These are phyloP conservation scores for Gallinago solitaria DNA, from an alignment of 2,797 vertebrate species.

Conservation along the genomic window DNA sequence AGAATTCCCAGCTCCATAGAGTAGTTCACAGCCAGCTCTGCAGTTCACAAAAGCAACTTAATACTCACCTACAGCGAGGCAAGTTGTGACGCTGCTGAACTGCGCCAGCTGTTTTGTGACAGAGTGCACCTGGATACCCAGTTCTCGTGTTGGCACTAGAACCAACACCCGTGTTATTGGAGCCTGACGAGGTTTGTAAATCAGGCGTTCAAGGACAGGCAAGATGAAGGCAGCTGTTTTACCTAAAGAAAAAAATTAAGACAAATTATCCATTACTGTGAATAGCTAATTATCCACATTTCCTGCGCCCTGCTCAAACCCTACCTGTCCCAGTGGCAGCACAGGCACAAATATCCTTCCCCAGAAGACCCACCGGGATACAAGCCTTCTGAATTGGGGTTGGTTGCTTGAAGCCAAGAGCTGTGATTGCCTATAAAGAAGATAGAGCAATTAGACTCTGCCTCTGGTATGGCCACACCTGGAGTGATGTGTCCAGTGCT, in stretches of 20 bases:
- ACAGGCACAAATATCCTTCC: slow-evolving; percentile 94
- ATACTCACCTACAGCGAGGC: slow-evolving; percentile 90
- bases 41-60: neutral
- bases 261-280: neutral
- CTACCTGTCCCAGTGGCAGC: slow-evolving; percentile 95
- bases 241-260: slow-evolving; percentile 72
- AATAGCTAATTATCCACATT: neutral
- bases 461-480: neutral
- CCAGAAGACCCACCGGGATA: slow-evolving; percentile 91
- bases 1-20: neutral
- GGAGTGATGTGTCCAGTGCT: neutral
- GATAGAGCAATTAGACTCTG: neutral
- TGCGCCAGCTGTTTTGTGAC: slow-evolving; percentile 92
- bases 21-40: neutral
- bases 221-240: slow-evolving; percentile 97
- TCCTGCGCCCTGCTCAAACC: neutral
- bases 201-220: slow-evolving; percentile 91
- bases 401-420: slow-evolving; percentile 91
- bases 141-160: slow-evolving; percentile 93
- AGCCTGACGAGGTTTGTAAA: slow-evolving; percentile 92
- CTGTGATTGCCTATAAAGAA: slow-evolving; percentile 83
- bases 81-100: slow-evolving; percentile 90
- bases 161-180: slow-evolving; percentile 91
- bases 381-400: slow-evolving; percentile 98
- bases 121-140: slow-evolving; percentile 96